Base-by-base conservation (phyloP, 1,140 invertebrate genomes). In the Mamestra configurata region DNA sequence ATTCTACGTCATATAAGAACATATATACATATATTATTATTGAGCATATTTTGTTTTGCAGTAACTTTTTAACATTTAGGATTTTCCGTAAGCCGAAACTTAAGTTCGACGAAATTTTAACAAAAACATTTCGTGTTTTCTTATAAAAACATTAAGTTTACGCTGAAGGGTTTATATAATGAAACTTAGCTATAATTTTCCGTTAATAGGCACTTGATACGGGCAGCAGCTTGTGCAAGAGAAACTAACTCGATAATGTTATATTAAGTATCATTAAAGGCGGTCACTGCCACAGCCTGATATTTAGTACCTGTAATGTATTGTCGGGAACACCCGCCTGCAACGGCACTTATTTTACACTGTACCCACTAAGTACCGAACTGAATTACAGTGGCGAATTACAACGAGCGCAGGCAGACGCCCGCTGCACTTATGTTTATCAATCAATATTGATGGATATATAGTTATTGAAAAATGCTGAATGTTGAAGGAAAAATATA, bases 171-270 rank as follows among this genome's bases (percentile, higher is more conserved):
- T 11, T 55, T 13, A 3, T 57, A 11, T 5, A 24, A 27, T 57
- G 5, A 13, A 57, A 57, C 10, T 13, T 49, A 0, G 43, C n/a
- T n/a, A 49, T 49, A n/a, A 49, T 49, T 49, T n/a, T 13, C 15
- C 1, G 15, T 49, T 49, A n/a, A n/a, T n/a, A 49, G 43, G 43
- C 13, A 15, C 43, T 46, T 13, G 20, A 55, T 24, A 57, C 22
- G 20, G 18, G 22, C 10, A 13, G 53, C 22, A 27, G 53, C 53
- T 27, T 57, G 22, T 5, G n/a, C 51, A 18, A 57, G 22, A 57
- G 22, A 18, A 57, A 57, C 8, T 27, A 57, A 57, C 22, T 27
- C 53, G 53, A 27, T 57, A 57, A 57, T 57, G 53, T 55, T 55
- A 55, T 24, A 55, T 55, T 55, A 55, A 22, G 53, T 55, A 24